Percentiles rank a stretch among this genome's conserved stretches.
phyloP scores from a whole-genome alignment of 2,888 invertebrate species.

The Diarsia dahlii region DNA sequence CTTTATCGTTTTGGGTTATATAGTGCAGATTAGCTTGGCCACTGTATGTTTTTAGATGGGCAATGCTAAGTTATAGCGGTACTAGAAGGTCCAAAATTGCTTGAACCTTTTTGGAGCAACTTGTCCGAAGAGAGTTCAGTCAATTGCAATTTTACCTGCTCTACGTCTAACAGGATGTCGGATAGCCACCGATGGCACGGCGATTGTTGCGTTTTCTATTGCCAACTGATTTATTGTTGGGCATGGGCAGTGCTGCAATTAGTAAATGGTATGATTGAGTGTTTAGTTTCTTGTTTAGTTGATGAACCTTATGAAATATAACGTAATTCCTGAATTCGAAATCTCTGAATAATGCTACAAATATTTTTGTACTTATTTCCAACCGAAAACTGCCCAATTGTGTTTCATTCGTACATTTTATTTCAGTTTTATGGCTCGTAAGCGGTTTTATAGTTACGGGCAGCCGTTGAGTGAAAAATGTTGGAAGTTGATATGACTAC shows the following conservation, averaged over 20 bases:
- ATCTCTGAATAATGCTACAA: conserved; percentile 20
- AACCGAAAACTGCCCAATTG: conserved; percentile 60
- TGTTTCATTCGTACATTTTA: conserved; percentile 64
- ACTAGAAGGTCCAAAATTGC: conserved; percentile 73
- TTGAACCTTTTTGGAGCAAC: conserved; percentile 70
- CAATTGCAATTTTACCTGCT: conserved; percentile 85
- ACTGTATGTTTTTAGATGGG: conserved; percentile 54
- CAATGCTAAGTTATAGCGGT: conserved; percentile 54
- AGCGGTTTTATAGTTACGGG: conserved; percentile 52
- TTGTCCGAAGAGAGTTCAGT: conserved; percentile 74
- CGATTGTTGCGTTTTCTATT: conserved; percentile 69
- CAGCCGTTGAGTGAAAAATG: conserved; percentile 57
- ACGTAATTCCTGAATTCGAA: background rate
- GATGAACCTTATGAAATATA: conserved; percentile 6
- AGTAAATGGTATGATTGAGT: conserved; percentile 32
- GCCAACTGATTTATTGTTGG: conserved; percentile 54
- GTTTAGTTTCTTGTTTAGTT: background rate
- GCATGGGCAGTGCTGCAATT: conserved; percentile 24
- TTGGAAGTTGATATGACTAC: conserved; percentile 43
- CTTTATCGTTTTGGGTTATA: conserved; percentile 71
- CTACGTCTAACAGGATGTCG: conserved; percentile 73
- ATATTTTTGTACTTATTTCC: conserved; percentile 56
- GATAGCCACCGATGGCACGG: conserved; percentile 66
- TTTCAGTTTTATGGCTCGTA: conserved; percentile 64
- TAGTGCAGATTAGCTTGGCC: conserved; percentile 68